phyloP scores from a whole-genome alignment of 2,797 vertebrate species.

The Cephalopachus bancanus region DNA sequence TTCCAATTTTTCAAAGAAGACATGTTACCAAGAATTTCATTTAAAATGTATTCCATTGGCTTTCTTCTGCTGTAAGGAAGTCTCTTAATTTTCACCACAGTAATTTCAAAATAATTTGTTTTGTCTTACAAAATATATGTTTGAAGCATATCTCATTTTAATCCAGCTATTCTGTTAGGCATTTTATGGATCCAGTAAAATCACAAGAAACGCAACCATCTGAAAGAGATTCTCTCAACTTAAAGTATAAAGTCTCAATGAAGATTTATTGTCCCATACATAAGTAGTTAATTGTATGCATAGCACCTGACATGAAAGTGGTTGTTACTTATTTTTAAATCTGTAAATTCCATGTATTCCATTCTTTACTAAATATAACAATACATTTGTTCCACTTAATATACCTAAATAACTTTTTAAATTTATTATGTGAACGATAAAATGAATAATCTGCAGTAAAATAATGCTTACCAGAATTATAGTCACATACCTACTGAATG shows the following conservation, averaged over 20 bases:
- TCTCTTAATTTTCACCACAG: background rate
- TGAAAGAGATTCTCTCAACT: background rate
- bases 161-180: background rate
- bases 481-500: background rate
- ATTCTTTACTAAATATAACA: slow-evolving; percentile 78
- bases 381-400: slow-evolving; percentile 84
- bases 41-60: background rate
- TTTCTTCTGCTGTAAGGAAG: background rate
- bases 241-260: background rate
- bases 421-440: slow-evolving; percentile 79
- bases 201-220: background rate
- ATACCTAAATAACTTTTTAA: slow-evolving; percentile 72
- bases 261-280: slow-evolving; percentile 73
- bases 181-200: background rate
- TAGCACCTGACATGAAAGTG: slow-evolving; percentile 71
- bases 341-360: slow-evolving; percentile 75
- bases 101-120: background rate
- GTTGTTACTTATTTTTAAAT: slow-evolving; percentile 78
- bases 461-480: slow-evolving; percentile 60
- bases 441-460: slow-evolving; percentile 79
- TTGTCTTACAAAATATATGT: background rate
- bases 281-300: slow-evolving; percentile 58
- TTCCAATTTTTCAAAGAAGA: background rate
- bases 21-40: background rate
- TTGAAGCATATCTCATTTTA: background rate